Evolutionary conservation across 1,140 invertebrate genomes (phyloP).

Genomic region (Cepaea nemoralis): DNA sequence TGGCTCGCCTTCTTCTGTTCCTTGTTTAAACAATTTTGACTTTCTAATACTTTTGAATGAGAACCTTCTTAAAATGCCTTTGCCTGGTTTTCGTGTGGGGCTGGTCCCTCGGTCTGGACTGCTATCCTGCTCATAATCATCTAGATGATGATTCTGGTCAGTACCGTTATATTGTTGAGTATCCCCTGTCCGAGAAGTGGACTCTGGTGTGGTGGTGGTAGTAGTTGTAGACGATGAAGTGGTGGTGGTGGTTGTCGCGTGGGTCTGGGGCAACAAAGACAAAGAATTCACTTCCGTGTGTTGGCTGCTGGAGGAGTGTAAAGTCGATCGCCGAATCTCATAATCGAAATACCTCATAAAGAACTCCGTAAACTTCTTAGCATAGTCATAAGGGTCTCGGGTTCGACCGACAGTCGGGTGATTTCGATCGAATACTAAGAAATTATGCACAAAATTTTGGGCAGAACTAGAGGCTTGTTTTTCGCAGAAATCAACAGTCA

Average conservation of each 20-base stretch:
- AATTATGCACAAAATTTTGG: conserved; percentile 87
- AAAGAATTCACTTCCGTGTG: conserved; percentile 44
- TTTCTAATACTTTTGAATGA: conserved; percentile 81
- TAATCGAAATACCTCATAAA: conserved; percentile 76
- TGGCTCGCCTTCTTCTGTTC: conserved; percentile 84
- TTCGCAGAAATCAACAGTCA: conserved; percentile 84
- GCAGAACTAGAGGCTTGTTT: conserved; percentile 86
- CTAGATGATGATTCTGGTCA: conserved; percentile 59
- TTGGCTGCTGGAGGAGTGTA: conserved; percentile 38
- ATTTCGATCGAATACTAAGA: conserved; percentile 82
- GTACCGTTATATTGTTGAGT: conserved; percentile 29
- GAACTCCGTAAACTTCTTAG: conserved; percentile 85
- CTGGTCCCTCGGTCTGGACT: conserved; percentile 72
- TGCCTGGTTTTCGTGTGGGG: conserved; percentile 81
- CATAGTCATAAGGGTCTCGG: conserved; percentile 76
- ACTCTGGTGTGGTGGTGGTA: neutral
- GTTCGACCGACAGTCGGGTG: conserved; percentile 77
- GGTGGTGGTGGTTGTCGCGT: neutral
- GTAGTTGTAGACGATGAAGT: neutral
- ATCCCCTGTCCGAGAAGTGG: neutral
- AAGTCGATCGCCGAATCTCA: conserved; percentile 55
- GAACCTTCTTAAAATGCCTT: conserved; percentile 84
- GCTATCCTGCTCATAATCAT: conserved; percentile 77
- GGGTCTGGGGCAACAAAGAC: conserved; percentile 25
- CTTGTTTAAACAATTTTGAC: conserved; percentile 89